Evolutionary conservation across 2,888 invertebrate genomes (phyloP), one percentile per base, ranked within the genome.

Genomic region (Argyresthia albistria): DNA sequence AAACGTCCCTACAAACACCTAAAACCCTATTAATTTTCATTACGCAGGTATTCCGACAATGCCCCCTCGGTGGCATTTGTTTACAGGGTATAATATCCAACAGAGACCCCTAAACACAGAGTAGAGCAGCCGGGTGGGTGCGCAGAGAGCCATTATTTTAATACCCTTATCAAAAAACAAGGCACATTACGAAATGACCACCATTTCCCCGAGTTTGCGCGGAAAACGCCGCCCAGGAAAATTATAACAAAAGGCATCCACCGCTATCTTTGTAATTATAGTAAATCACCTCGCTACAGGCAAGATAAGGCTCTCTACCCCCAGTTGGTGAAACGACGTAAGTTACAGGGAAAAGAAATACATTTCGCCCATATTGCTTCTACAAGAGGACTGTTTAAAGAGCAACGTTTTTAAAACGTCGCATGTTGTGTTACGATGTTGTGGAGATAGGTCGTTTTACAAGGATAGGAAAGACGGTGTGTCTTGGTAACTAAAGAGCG

Each of bases 181-280:
- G 81, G 83, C 77, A 81, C 82, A 86, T 86, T 82, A 86, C 84
- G 83, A 86, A 84, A 86, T 83, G 84, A 84, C 81, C 67, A 75
- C 76, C 79, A 73, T 82, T 86, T 84, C 80, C 54, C 49, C 82
- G 79, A 77, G 80, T 82, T 82, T 77, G 80, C 79, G 77, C 81
- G 82, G 79, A 80, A 80, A 83, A 83, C 73, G 76, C 76, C 76
- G 71, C 80, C 79, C 84, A 80, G 83, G 81, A 84, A 87, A 87
- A 86, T 87, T 86, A 86, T 86, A 86, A 86, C 86, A 87, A 87
- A 83, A 86, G 86, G 83, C 84, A 81, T 83, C 86, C 77, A 81
- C 80, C 83, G 87, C 87, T 88, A 88, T 88, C 88, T 88, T 81
- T 84, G 84, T 88, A 88, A 88, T 88, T 88, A 88, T 86, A 82